Base-by-base conservation (phyloP, 2,113 vertebrate genomes). In the Sapayoa aenigma region DNA sequence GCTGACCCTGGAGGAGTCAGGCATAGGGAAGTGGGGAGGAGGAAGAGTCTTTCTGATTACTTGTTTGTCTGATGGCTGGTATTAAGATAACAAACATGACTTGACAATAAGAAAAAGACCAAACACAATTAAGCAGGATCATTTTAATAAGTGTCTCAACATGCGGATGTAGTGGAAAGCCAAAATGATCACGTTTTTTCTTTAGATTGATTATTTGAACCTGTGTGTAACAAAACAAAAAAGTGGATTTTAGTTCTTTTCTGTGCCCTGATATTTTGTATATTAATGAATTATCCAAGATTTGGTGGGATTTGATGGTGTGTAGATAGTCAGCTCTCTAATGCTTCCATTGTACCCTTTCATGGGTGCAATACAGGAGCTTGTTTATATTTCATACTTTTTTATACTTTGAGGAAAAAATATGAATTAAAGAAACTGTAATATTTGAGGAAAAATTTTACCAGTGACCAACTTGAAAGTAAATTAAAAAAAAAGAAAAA, bases 301-400 rank as follows among this genome's bases (percentile, higher is more conserved):
- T 98, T 97, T 96, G 97, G 96, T 97, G 97, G 97, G 88, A 97
- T 98, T 98, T 97, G 98, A 98, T 94, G 89, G 98, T 97, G 94
- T 98, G 97, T 98, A 98, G 98, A 98, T 98, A 98, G 97, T 97
- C 96, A 97, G 98, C 98, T 98, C 97, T 98, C 97, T 98, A 97
- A 97, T 97, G 97, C 98, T 98, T 98, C 97, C 94, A 35, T 98
- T 98, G 98, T 96, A 97, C 97, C 95, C 95, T 96, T 95, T 96
- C 71, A 90, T 84, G 97, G 98, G 98, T 98, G 92, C 98, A 96
- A 41, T 93, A 88, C 92, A 96, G 98, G 98, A 98, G 97, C 98
- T 98, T 99, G 98, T 99, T 99, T 99, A 98, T 99, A 99, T 99
- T 99, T 99, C 98, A 98, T 99, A 98, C 97, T 98, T 98, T 98